Evolutionary conservation across 2,888 invertebrate genomes (phyloP).

Genomic region (Bombylius major): DNA sequence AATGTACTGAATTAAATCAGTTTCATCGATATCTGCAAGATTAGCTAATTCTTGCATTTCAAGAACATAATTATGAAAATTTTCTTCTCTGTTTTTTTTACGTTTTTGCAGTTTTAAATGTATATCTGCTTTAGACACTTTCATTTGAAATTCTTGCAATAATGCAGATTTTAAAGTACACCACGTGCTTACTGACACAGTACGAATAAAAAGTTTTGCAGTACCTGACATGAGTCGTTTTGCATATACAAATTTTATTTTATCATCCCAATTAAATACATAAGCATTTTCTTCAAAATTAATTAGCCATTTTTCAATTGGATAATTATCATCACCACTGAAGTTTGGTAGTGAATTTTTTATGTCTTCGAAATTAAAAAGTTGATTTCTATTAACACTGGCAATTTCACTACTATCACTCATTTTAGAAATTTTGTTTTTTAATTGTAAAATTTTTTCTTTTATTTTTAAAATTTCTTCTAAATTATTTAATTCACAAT

Average conservation of each 20-base stretch:
- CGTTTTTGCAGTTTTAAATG: background rate
- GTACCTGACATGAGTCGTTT: background rate
- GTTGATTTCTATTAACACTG: background rate
- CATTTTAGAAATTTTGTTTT: background rate
- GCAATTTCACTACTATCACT: background rate
- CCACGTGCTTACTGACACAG: background rate
- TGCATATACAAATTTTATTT: background rate
- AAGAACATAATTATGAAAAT: too few relatives aligned
- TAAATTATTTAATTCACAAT: background rate
- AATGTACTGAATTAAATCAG: background rate
- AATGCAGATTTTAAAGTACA: background rate
- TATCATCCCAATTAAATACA: background rate
- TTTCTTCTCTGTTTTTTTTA: background rate
- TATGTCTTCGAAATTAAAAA: background rate
- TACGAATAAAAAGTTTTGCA: background rate
- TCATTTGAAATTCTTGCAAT: background rate
- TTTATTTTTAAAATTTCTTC: background rate
- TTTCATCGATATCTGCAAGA: background rate
- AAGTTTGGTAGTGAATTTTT: background rate
- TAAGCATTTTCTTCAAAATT: conserved; percentile 1
- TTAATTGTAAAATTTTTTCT: background rate
- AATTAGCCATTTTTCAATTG: background rate
- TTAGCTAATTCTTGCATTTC: background rate
- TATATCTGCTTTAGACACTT: background rate
- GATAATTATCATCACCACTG: background rate